These are phyloP conservation scores for Drepana falcataria DNA, from an alignment of 2,888 invertebrate species.

Conservation along the genomic window DNA sequence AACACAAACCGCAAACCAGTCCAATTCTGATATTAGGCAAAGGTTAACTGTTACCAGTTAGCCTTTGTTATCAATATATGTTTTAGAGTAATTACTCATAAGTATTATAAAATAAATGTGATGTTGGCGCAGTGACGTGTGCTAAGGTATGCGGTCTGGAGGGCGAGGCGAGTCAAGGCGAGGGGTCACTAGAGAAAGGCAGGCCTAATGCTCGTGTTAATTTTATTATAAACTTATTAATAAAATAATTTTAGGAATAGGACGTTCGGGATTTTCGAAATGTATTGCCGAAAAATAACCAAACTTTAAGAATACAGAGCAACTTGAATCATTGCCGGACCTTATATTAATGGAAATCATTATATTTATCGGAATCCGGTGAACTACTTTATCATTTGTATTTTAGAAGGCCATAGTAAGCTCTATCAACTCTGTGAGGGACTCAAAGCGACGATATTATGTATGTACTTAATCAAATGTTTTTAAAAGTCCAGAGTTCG, in stretches of 20 bases:
- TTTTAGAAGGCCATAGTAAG: too few relatives aligned
- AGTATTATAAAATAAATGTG: slow-evolving; percentile 27
- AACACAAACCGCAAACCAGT: not conserved
- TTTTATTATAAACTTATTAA: slow-evolving; percentile 36
- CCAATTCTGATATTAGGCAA: not conserved
- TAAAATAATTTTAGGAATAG: not conserved
- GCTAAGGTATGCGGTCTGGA: slow-evolving; percentile 53
- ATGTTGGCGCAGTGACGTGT: slow-evolving; percentile 54
- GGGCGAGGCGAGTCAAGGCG: slow-evolving; percentile 75
- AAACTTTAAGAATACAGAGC: too few relatives aligned
- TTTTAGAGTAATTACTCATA: slow-evolving; percentile 19
- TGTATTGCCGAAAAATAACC: too few relatives aligned
- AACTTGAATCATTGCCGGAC: too few relatives aligned
- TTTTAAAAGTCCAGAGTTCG: too few relatives aligned
- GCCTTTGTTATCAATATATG: slow-evolving; percentile 18
- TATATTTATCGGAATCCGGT: too few relatives aligned
- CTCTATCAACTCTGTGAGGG: too few relatives aligned
- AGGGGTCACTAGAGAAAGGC: slow-evolving; percentile 74
- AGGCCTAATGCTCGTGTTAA: slow-evolving; percentile 57
- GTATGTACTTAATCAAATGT: too few relatives aligned
- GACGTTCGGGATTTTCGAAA: too few relatives aligned
- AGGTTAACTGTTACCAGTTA: not conserved
- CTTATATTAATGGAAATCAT: too few relatives aligned
- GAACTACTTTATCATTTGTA: too few relatives aligned
- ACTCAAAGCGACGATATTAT: too few relatives aligned